phyloP scores from a whole-genome alignment of 2,888 invertebrate species.

The Heliconius aoede region DNA sequence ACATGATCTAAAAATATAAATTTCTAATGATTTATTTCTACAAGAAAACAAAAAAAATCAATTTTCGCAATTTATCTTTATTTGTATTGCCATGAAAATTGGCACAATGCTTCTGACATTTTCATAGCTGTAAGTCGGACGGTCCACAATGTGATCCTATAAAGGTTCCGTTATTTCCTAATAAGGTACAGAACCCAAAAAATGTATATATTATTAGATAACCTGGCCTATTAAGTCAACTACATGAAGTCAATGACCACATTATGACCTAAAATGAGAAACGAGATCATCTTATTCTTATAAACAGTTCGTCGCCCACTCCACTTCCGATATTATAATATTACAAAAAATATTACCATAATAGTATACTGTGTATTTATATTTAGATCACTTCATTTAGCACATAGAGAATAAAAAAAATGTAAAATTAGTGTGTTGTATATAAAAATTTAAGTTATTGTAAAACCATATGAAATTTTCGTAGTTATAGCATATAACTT shows the following conservation, averaged over 20 bases:
- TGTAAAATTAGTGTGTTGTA: background rate
- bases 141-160: too few relatives aligned
- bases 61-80: too few relatives aligned
- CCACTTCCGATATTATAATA: conserved; percentile 37
- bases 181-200: background rate
- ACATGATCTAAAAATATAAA: too few relatives aligned
- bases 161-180: too few relatives aligned
- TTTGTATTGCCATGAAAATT: too few relatives aligned
- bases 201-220: background rate
- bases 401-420: background rate
- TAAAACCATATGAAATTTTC: background rate
- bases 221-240: conserved; percentile 26
- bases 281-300: conserved; percentile 50
- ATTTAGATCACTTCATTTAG: background rate
- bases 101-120: too few relatives aligned
- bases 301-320: conserved; percentile 48
- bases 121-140: too few relatives aligned
- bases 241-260: conserved; percentile 53
- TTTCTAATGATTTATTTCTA: too few relatives aligned
- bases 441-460: background rate
- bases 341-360: background rate
- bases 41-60: too few relatives aligned
- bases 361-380: background rate
- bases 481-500: background rate
- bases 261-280: conserved; percentile 53